These are phyloP conservation scores for Solenopsis invicta DNA, from an alignment of 1,140 invertebrate species.

Conservation along the genomic window DNA sequence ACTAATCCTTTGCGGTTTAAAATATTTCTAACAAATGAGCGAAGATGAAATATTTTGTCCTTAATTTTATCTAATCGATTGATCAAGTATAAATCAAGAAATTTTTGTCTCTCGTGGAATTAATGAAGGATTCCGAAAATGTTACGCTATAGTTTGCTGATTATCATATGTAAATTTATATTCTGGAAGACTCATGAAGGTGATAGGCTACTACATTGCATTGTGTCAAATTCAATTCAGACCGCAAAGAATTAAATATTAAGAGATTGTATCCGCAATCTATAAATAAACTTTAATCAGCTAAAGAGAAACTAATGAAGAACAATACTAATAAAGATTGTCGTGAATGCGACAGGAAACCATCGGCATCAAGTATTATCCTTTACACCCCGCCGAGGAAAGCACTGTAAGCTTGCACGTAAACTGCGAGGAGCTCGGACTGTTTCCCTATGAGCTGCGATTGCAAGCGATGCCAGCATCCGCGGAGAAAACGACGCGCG, in stretches of 20 bases:
- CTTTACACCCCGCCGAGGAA: constrained; percentile 62
- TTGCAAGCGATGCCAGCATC: constrained; percentile 77
- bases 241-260: background rate
- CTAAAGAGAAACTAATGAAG: no score
- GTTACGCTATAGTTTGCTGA: background rate
- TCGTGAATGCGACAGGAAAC: constrained; percentile 61
- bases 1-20: background rate
- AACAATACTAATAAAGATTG: background rate
- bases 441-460: constrained; percentile 75
- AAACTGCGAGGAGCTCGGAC: constrained; percentile 64
- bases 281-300: no score
- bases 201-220: background rate
- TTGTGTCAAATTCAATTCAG: background rate
- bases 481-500: constrained; percentile 85
- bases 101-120: background rate
- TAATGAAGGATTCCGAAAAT: background rate
- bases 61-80: background rate
- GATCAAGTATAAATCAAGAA: background rate
- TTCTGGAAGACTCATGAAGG: background rate
- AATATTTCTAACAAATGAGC: background rate
- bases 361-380: constrained; percentile 71
- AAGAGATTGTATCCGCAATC: background rate
- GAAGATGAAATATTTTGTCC: background rate
- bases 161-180: background rate
- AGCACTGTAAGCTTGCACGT: constrained; percentile 53